Base-by-base conservation (phyloP, 2,888 invertebrate genomes). In the Bombylius major region DNA sequence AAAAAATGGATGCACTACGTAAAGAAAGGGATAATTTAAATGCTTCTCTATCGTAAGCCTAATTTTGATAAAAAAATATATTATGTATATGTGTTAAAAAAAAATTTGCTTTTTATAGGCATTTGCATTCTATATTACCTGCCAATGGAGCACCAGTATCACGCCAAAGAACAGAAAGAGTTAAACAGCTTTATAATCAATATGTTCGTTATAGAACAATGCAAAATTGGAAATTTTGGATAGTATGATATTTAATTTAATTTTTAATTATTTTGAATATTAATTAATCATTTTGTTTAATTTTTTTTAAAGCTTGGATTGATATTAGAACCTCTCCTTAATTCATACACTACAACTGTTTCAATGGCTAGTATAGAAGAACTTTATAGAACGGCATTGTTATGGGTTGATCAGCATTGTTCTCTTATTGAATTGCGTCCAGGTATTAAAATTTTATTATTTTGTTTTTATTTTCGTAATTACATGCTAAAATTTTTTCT, bases 211-310 rank as follows among this genome's bases (percentile, higher is more conserved):
- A 79, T 65, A 79, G 93, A 58, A 95, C 95, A 23, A 79, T 86
- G 70, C 86, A 87, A 68, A 93, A 94, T 76, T 97, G 96, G 96
- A 96, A 94, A 77, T 97, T 95, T 77, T 97, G 95, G 94, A 92
- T 97, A 78, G 95, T 95, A 92, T 69, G 70, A 65, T 59, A 46
- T 57, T 56, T 34, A 11, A 55, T 51, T 13, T n/a, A 11, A 46
- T 46, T 46, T 46, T 46, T 14, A 12, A 11, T 14, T 46, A 46
- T 13, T 46, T 46, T 46, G 4, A 8, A 9, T 36, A 36, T 3
- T 8, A 9, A 36, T 36, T 23, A 23, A 2, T 23, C 1, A 23
- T 23, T 23, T 23, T 23, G 23, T 23, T 23, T 23, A 23, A 36
- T 42, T 8, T 42, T 11, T 11, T 4, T 52, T 62, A 66, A 78